Percentiles rank a stretch among this genome's conserved stretches.
These are phyloP conservation scores for Chrysochloris asiatica DNA, from an alignment of 2,113 vertebrate species.

Conservation along the genomic window DNA sequence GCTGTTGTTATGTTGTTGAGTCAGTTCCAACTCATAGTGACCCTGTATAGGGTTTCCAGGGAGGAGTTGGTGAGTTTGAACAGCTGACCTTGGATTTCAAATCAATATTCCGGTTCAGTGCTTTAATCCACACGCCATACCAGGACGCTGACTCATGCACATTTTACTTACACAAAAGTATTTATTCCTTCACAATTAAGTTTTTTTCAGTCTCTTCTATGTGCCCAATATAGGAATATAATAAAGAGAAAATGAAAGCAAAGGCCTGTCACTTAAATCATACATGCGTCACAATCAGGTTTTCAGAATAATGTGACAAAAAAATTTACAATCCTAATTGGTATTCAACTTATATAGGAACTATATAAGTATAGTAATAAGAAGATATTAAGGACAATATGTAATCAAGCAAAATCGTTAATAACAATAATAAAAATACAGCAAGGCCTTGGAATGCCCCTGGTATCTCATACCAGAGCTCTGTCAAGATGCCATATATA, in stretches of 20 bases:
- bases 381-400: neutral
- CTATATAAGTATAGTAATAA: neutral
- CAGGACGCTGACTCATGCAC: rapidly evolving
- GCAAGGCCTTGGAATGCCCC: neutral
- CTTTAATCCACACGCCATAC: too few relatives aligned
- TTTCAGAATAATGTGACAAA: neutral
- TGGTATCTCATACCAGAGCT: too few relatives aligned
- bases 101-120: too few relatives aligned
- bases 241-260: neutral
- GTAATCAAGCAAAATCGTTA: too few relatives aligned
- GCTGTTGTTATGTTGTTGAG: too few relatives aligned
- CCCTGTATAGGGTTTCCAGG: too few relatives aligned
- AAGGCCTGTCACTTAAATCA: neutral
- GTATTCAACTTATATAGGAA: rapidly evolving
- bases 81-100: too few relatives aligned
- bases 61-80: too few relatives aligned
- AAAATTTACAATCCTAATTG: neutral
- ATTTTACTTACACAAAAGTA: rapidly evolving
- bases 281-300: neutral
- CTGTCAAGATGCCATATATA: too few relatives aligned
- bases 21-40: too few relatives aligned
- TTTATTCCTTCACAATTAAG: neutral
- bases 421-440: neutral
- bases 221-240: neutral
- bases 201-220: neutral